Base-by-base conservation (phyloP, 2,888 invertebrate species). In the Cetonia aurata region DNA sequence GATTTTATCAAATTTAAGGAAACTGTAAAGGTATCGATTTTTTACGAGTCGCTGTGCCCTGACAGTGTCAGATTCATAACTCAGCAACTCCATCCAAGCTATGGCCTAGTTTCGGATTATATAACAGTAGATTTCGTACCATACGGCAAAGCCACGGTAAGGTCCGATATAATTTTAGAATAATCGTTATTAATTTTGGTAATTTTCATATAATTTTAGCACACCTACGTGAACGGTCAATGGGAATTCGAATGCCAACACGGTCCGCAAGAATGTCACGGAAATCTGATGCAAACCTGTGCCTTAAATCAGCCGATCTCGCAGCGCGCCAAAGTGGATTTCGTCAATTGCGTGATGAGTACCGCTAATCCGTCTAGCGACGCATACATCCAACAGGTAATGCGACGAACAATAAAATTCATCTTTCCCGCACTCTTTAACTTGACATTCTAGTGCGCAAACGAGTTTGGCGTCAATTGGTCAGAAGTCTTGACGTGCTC, bases 41-140 rank as follows among this genome's bases (percentile, higher is more conserved):
- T 92, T 85, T 93, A 93, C 83, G 93, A 93, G 82, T 88, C 91
- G 0, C 85, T 93, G 9, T 93, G 93, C 76, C 91, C 92, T 0
- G 93, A 93, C 85, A 92, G 92, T 78, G 90, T 89, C 79, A 86
- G 86, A 72, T 92, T 93, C 84, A 89, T 93, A 78, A 90, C 88
- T 0, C 80, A 87, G 33, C 92, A 93, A 81, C 84, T 93, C 65
- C 89, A 89, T 72, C 92, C 92, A 57, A 62, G 59, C 53, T 73
- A 74, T 67, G 53, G 71, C 6, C 33, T 53, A 19, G 65, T 76
- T 13, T 69, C 69, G 2, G 67, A 72, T 3, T 62, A 62, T 12
- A 65, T 78, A 13, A 33, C 56, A 6, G 44, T 77, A 0, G 83
- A 82, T 37, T 83, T 87, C 13, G 76, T 88, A 9, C 88, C 88